phyloP scores from a whole-genome alignment of 1,140 invertebrate species.

The Diprion similis region DNA sequence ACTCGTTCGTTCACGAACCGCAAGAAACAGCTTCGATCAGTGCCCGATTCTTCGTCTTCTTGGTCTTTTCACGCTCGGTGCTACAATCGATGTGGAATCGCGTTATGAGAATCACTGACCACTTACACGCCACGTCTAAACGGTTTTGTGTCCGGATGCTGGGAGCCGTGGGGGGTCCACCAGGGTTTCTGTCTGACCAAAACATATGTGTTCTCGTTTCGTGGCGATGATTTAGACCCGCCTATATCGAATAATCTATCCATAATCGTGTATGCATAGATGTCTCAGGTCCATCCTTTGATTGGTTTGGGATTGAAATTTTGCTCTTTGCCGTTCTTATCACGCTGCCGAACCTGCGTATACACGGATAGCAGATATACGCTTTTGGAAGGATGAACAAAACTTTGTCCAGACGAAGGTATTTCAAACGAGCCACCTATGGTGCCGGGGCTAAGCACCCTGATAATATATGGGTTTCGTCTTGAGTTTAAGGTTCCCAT shows the following conservation, averaged over 20 bases:
- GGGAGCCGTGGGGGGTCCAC: constrained; percentile 11
- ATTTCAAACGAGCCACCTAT: neutral
- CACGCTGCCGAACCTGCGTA: too few species aligned
- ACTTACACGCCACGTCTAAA: constrained; percentile 11
- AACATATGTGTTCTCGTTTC: constrained; percentile 7
- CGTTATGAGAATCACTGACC: constrained; percentile 13
- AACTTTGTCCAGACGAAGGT: too few species aligned
- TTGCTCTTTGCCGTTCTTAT: too few species aligned
- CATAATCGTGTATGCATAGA: too few species aligned
- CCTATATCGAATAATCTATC: too few species aligned
- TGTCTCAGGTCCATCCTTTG: too few species aligned
- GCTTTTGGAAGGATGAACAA: too few species aligned
- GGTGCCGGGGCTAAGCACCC: neutral
- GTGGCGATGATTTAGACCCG: neutral
- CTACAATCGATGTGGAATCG: neutral
- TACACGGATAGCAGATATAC: too few species aligned
- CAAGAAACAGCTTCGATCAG: neutral
- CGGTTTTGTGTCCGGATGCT: constrained; percentile 14
- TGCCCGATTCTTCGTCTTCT: neutral
- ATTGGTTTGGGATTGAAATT: too few species aligned
- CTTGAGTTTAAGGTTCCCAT: neutral
- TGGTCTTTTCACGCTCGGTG: neutral
- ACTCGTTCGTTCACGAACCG: neutral
- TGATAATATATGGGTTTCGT: constrained; percentile 3
- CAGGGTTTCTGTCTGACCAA: neutral